phyloP scores from a whole-genome alignment of 2,797 vertebrate species.

The Thamnophis elegans region DNA sequence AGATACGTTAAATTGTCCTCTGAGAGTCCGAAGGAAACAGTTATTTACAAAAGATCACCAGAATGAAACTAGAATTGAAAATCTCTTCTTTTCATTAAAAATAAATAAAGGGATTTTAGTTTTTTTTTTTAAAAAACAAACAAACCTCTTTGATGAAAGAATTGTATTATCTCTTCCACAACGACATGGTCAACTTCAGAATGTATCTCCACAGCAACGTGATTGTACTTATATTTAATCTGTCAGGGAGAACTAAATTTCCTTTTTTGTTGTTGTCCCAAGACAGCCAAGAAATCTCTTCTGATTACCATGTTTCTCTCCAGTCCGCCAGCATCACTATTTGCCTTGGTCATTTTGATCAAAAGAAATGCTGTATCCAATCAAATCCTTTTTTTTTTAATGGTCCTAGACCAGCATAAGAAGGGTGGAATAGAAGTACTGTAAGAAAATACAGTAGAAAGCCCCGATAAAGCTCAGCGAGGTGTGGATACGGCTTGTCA shows the following conservation, averaged over 20 bases:
- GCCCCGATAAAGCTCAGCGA: conserved; percentile 37
- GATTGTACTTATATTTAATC: conserved; percentile 51
- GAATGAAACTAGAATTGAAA: conserved; percentile 16
- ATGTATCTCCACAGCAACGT: conserved; percentile 5
- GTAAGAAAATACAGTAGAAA: neutral
- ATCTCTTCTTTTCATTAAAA: neutral
- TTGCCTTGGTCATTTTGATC: conserved; percentile 57
- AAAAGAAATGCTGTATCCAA: neutral
- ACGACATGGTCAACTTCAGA: neutral
- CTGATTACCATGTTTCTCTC: conserved; percentile 9
- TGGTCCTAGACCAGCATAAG: neutral
- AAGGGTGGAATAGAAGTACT: neutral
- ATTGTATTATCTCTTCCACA: neutral
- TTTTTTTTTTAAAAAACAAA: too few relatives aligned
- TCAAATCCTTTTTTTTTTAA: neutral
- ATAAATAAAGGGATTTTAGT: accelerated
- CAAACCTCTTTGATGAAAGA: accelerated
- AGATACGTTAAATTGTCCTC: neutral
- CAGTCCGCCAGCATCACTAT: conserved; percentile 47
- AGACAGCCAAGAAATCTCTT: conserved; percentile 7
- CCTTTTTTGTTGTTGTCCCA: conserved; percentile 36
- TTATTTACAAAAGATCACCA: neutral
- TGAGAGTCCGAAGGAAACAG: neutral
- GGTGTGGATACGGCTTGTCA: conserved; percentile 50
- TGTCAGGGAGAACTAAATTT: conserved; percentile 1